Conservation (phyloP, 2,113 vertebrate species). For the Mirounga angustirostris region DNA sequence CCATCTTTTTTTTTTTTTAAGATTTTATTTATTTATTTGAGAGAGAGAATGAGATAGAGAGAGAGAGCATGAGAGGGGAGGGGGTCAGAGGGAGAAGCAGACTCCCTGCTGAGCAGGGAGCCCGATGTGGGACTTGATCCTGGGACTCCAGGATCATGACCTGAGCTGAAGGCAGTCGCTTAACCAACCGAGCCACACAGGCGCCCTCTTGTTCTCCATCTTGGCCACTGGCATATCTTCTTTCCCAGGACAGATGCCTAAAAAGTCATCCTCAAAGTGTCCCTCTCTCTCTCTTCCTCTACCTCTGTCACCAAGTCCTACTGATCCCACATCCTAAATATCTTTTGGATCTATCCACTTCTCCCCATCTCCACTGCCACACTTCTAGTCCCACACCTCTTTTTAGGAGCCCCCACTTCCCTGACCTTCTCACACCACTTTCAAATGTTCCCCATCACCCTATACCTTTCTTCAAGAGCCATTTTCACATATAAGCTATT, state of each 20-base stretch:
- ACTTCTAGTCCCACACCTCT: background rate
- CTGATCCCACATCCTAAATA: background rate
- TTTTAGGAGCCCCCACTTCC: background rate
- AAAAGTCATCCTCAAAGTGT: background rate
- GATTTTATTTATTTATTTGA: too few species aligned
- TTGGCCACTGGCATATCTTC: background rate
- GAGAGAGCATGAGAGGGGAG: too few species aligned
- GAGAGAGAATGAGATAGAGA: too few species aligned
- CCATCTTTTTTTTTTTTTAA: too few species aligned
- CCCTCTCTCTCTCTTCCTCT: background rate
- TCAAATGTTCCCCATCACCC: background rate
- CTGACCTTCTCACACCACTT: too few species aligned
- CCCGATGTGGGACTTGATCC: too few species aligned
- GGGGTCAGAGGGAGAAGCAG: too few species aligned
- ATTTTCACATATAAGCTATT: background rate
- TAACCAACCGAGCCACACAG: too few species aligned
- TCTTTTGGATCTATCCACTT: background rate
- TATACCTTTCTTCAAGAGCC: background rate
- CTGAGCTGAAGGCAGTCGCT: too few species aligned
- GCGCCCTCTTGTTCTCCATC: background rate
- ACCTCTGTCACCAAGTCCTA: background rate
- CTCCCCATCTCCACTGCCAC: background rate
- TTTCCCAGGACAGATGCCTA: background rate
- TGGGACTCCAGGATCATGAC: too few species aligned
- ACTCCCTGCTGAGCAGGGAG: too few species aligned